Base-by-base conservation (phyloP, 2,888 invertebrate species). In the Pycnomerus fuliginosus region DNA sequence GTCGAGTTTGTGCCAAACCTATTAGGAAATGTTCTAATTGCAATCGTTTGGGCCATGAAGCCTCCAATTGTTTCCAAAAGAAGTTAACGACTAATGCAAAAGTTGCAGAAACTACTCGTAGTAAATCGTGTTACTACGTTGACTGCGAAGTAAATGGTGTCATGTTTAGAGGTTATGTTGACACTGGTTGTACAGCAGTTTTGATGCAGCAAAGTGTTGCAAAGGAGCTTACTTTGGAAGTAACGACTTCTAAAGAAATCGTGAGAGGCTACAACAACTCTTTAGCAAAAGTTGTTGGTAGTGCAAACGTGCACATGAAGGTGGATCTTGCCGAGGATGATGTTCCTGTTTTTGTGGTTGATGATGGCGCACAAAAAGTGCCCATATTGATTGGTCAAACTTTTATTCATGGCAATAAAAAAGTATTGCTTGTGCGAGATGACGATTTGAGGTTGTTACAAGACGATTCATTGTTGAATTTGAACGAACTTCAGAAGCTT, bases 11-110 rank as follows among this genome's bases (percentile, higher is more conserved):
- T 13, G 34, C 41, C 1, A 48, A 40, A 28, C 37, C 16, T 30
- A 39, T 28, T n/a, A 5, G 37, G 5, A 24, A 31, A 22, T 52
- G 53, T 25, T 3, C 8, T 3, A 36, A 32, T 12, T 53, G 51
- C 28, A 28, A 41, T 13, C 22, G 39, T 30, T 28, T 51, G 8
- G 51, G 51, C 11, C 49, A 53, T 16, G n/a, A 3, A 2, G 17
- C 28, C 3, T 2, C n/a, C 3, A 3, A 4, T 8, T 31, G 31
- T 11, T 4, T 5, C 2, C 5, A 13, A 27, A 8, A 12, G 27
- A 27, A 13, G n/a, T n/a, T 12, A 27, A 11, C 12, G 27, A 27
- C 7, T 12, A 5, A 3, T 27, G 3, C 2, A 13, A 27, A 7
- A 11, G 25, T 25, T 25, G 25, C 10, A 4, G 7, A 4, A 20